These are phyloP conservation scores for Leptocoma aspasia DNA, from an alignment of 2,113 vertebrate species.

Conservation along the genomic window DNA sequence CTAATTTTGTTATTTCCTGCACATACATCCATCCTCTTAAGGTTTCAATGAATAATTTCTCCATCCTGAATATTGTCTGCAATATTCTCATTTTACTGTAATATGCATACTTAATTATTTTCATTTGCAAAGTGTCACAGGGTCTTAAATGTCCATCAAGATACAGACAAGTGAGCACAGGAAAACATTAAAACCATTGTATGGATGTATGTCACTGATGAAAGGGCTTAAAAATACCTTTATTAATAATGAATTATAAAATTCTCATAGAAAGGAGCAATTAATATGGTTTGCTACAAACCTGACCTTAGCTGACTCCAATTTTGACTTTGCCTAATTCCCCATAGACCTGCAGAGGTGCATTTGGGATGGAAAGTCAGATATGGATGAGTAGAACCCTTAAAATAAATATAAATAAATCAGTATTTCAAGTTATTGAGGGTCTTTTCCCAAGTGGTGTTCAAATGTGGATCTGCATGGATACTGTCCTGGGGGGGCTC, in stretches of 20 bases:
- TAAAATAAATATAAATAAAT: not conserved
- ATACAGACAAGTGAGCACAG: not conserved
- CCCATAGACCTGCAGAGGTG: not conserved
- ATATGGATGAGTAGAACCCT: not conserved
- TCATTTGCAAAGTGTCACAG: not conserved
- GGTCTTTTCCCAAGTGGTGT: not conserved
- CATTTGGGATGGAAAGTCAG: not conserved
- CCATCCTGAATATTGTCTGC: not conserved
- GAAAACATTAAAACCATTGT: not conserved
- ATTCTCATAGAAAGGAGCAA: not conserved
- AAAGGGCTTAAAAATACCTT: not conserved
- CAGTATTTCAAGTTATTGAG: not conserved
- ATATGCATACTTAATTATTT: constrained; percentile 2
- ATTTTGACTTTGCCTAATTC: not conserved
- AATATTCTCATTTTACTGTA: not conserved
- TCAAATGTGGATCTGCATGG: not conserved
- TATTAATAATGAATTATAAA: not conserved
- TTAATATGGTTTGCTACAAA: not conserved
- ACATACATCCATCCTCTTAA: not conserved
- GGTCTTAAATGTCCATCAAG: not conserved
- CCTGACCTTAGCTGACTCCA: not conserved
- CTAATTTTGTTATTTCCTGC: constrained; percentile 51
- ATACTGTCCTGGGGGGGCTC: no score
- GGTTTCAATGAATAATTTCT: constrained; percentile 17
- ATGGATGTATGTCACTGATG: not conserved